Evolutionary conservation across 2,113 vertebrate species (phyloP).

Genomic region (Aix galericulata): DNA sequence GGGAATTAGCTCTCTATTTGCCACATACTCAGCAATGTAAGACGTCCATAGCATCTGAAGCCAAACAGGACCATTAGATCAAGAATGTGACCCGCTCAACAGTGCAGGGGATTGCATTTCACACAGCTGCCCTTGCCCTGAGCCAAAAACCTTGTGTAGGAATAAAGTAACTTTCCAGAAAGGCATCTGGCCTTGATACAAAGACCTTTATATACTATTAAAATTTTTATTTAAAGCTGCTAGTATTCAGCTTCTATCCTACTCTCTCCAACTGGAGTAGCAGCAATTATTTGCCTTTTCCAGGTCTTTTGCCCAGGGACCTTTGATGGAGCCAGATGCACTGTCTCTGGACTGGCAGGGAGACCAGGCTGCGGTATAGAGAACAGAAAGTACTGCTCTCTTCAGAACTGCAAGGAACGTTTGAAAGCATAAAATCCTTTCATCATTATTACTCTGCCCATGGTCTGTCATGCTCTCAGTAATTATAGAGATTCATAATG

Average conservation of each 20-base stretch:
- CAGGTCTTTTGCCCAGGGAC: not conserved
- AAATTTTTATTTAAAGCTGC: conserved; percentile 37
- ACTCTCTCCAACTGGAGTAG: not conserved
- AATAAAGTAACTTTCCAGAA: conserved; percentile 51
- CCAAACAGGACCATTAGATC: not conserved
- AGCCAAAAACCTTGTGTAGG: conserved; percentile 46
- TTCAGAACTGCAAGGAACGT: not conserved
- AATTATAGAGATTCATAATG: not conserved
- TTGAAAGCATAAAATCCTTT: not conserved
- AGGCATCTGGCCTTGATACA: conserved; percentile 39
- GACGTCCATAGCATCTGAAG: not conserved
- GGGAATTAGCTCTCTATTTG: not conserved
- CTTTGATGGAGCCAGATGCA: not conserved
- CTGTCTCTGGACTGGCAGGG: not conserved
- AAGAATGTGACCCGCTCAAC: not conserved
- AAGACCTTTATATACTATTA: conserved; percentile 1
- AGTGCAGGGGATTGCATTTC: conserved; percentile 12
- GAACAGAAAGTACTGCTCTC: not conserved
- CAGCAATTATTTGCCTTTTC: conserved; percentile 14
- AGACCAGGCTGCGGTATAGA: not conserved
- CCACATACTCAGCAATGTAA: not conserved
- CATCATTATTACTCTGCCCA: not conserved
- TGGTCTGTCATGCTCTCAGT: not conserved
- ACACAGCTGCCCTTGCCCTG: conserved; percentile 50
- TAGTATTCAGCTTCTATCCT: not conserved